Base-by-base conservation (phyloP, 2,888 invertebrate genomes). In the Dasypolia templi region DNA sequence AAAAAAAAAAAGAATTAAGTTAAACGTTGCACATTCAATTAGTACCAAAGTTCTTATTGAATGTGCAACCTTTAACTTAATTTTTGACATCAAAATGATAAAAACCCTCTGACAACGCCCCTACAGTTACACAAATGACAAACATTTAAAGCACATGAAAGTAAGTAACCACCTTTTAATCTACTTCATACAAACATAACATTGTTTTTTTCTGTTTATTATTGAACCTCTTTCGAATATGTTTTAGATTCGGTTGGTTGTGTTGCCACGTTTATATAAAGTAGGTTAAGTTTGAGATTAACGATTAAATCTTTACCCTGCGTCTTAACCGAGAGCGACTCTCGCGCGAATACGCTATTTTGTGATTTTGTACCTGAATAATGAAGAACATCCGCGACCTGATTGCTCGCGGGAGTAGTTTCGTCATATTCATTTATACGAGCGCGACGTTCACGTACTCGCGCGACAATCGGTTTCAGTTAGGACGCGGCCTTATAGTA, bases 91-190 rank as follows among this genome's bases (percentile, higher is more conserved):
- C 11, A 32, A n/a, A 17, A 17, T 6, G 17, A 11, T n/a, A 11
- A 3, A n/a, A 53, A 12, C 49, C 49, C 49, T n/a, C 51, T 53
- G 75, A 73, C 67, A 83, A 82, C 67, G 26, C 73, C 70, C 62
- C 55, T 29, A 85, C 73, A 76, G 56, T 81, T 71, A 81, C 74
- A 69, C 61, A 77, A 79, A 86, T 80, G 83, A 82, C 83, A 79
- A 66, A 84, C 81, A 87, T 65, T 29, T 75, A 85, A 86, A 85
- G 86, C 86, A 79, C 74, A 86, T 81, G 78, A 72, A 79, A 64
- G 58, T 66, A 81, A 73, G 67, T 63, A 65, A 67, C 66, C 68
- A 78, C 55, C 17, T 46, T 67, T 39, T 46, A 39, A 74, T 44
- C 32, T 61, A 75, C 39, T 75, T 75, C 58, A 44, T 77, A 66